Evolutionary conservation across 2,888 invertebrate species (phyloP), one percentile per base, ranked within the genome.

Genomic region (Anthoptus insignis): DNA sequence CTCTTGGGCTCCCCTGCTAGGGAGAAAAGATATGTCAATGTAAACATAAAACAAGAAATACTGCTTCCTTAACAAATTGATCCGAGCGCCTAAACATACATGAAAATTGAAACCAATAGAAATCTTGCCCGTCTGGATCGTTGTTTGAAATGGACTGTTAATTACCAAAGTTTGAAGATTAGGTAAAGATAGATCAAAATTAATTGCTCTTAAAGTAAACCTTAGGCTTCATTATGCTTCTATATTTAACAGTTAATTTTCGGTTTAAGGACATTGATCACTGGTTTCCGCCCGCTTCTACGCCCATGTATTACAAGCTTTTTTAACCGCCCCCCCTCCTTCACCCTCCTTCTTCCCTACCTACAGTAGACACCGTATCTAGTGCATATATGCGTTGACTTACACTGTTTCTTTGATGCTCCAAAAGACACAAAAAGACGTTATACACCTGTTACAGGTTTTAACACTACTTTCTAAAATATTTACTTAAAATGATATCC

Each of bases 81-180:
- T 22, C 13, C 21, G 5, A 8, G 2, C 3, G 1, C 13, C 22
- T 45, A 45, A 27, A 49, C 29, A 47, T 21, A 58, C 57, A 58
- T 47, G 47, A 32, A 32, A 58, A 47, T 58, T 29, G 29, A 21
- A 47, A 58, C 21, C 6, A 47, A 29, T 29, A 45, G 21, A 29
- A 21, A 21, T 34, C 22, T 58, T 49, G 13, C 22, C 49, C 27
- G 22, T 14, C n/a, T 27, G 5, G 32, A 49, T 58, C 54, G 74
- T 78, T 76, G 76, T 79, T 82, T 73, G 71, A 65, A 86, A 89
- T 88, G 78, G 84, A 82, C 84, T 86, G 88, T 81, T 90, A 88
- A 89, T 87, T 79, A 83, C 67, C 79, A 65, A 89, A 90, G 74
- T 90, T 89, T 78, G 80, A 78, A 86, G 83, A 84, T 88, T 83